Percentiles rank a stretch among this genome's conserved stretches.
These are phyloP conservation scores for Zaprionus taronus DNA, from an alignment of 1,140 invertebrate species.

Conservation along the genomic window DNA sequence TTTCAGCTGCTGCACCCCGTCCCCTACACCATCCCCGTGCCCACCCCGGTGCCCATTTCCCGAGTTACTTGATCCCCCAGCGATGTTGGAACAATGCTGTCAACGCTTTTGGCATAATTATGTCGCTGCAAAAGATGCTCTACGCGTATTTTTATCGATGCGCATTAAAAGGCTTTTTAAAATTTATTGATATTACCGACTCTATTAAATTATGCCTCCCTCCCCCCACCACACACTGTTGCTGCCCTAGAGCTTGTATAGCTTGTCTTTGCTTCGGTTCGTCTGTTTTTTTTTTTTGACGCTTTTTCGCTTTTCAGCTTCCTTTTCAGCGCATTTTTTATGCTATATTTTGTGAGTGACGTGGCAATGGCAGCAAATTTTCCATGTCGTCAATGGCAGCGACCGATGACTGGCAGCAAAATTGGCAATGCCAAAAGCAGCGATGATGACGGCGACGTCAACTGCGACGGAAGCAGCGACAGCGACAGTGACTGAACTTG, in stretches of 20 bases:
- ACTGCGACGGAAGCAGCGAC: slow-evolving; percentile 6
- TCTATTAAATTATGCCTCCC: slow-evolving; percentile 76
- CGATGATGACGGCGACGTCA: slow-evolving; percentile 26
- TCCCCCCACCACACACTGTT: slow-evolving; percentile 24
- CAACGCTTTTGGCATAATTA: slow-evolving; percentile 64
- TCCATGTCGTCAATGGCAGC: slow-evolving; percentile 72
- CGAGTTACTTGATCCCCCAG: slow-evolving; percentile 4
- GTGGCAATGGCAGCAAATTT: slow-evolving; percentile 76
- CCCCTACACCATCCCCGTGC: background rate
- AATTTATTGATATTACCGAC: slow-evolving; percentile 82
- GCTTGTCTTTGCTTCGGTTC: slow-evolving; percentile 33
- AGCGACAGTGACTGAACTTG: background rate
- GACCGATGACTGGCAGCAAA: slow-evolving; percentile 77
- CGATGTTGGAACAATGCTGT: slow-evolving; percentile 40
- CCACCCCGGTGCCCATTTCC: background rate
- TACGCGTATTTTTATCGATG: slow-evolving; percentile 73
- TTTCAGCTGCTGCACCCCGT: background rate
- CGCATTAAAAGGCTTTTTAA: slow-evolving; percentile 83
- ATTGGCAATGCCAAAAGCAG: slow-evolving; percentile 77
- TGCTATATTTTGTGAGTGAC: slow-evolving; percentile 73
- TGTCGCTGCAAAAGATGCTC: slow-evolving; percentile 62
- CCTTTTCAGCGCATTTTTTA: slow-evolving; percentile 14
- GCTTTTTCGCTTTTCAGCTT: slow-evolving; percentile 21
- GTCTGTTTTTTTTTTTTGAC: slow-evolving; percentile 10
- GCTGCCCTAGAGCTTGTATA: slow-evolving; percentile 38